phyloP scores from a whole-genome alignment of 2,797 vertebrate genomes.

The Simalia tracyae region DNA sequence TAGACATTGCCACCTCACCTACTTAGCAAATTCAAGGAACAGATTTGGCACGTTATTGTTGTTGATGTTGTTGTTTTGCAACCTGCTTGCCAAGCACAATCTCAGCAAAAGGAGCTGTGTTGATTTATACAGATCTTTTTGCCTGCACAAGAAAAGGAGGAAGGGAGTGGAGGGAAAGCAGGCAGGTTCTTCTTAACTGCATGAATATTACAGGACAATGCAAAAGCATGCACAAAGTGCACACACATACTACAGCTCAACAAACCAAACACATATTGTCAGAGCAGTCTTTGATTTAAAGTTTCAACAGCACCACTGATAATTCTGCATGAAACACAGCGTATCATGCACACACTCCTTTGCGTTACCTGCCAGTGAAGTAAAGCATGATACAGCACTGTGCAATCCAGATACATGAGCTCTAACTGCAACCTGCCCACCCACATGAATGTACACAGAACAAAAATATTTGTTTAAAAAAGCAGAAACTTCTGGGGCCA shows the following conservation, averaged over 20 bases:
- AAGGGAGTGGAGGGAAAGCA: background rate
- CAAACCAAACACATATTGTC: background rate
- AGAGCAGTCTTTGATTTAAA: background rate
- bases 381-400: background rate
- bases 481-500: background rate
- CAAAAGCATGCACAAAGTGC: background rate
- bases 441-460: background rate
- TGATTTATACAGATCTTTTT: background rate
- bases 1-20: background rate
- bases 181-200: background rate
- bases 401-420: background rate
- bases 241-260: background rate
- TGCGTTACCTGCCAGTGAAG: background rate
- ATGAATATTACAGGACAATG: background rate
- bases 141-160: background rate
- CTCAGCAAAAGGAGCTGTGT: background rate
- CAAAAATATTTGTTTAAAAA: background rate
- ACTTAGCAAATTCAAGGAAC: background rate
- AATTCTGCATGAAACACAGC: background rate
- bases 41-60: background rate
- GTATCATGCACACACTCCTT: background rate
- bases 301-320: background rate
- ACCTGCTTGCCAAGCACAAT: background rate
- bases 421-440: background rate
- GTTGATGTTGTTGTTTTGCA: background rate